Evolutionary conservation across 2,888 invertebrate genomes (phyloP).

Genomic region (Uropetala carovei): DNA sequence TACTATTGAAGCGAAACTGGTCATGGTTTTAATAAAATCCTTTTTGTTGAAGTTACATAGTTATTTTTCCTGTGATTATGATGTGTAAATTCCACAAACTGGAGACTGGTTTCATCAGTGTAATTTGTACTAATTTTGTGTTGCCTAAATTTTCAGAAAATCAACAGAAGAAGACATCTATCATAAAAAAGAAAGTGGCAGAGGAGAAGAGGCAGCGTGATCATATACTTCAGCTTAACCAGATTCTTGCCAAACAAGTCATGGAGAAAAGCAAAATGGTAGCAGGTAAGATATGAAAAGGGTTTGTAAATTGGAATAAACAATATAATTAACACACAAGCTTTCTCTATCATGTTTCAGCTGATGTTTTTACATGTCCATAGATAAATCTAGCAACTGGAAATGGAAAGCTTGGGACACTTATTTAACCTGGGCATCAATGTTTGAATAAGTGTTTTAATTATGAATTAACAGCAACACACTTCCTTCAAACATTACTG

Average conservation of each 20-base stretch:
- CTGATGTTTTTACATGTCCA: background rate
- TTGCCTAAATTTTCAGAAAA: conserved; percentile 27
- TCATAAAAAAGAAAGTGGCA: conserved; percentile 84
- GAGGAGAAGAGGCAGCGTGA: conserved; percentile 93
- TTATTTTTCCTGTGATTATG: background rate
- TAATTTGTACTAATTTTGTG: conserved; percentile 65
- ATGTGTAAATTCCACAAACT: too few relatives aligned
- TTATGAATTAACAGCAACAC: background rate
- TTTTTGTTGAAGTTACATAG: background rate
- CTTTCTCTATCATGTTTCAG: conserved; percentile 21
- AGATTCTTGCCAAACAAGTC: conserved; percentile 94
- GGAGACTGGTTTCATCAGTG: too few relatives aligned
- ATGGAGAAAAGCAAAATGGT: conserved; percentile 97
- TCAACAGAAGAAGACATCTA: conserved; percentile 73
- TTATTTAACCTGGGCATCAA: conserved; percentile 42
- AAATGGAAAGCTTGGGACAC: conserved; percentile 35
- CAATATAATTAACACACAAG: background rate
- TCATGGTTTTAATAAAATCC: too few relatives aligned
- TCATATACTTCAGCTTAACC: conserved; percentile 92
- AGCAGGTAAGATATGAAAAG: conserved; percentile 84
- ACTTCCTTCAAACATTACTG: background rate
- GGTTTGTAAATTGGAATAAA: conserved; percentile 8
- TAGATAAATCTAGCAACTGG: background rate
- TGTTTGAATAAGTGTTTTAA: conserved; percentile 42
- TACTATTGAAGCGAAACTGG: too few relatives aligned